Evolutionary conservation across 2,888 invertebrate genomes (phyloP), one percentile per base, ranked within the genome.

Genomic region (Blomia tropicalis): DNA sequence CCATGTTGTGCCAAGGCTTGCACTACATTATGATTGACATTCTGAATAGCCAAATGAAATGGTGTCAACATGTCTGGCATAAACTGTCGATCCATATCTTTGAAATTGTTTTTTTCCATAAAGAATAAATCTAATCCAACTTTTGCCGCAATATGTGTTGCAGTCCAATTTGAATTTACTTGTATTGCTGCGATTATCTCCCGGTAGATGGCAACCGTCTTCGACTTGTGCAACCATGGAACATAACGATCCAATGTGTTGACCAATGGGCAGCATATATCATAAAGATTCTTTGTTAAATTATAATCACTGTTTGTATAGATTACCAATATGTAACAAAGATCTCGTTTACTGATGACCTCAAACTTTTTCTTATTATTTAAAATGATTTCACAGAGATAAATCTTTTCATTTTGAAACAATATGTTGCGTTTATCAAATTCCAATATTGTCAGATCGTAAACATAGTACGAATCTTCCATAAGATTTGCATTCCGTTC

Each of bases 91-190:
- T 56, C 43, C 23, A 62, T 22, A 19, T 62, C 7, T 17, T 1
- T 2, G 1, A 51, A 4, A 19, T 25, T 44, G 7, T 44, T 25
- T 11, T 80, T 80, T 70, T 64, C 81, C 80, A 23, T 25, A 67
- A 67, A 91, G 82, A 5, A 83, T 56, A 87, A 85, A 61, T 79
- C 76, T 4, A 85, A 76, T 5, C 84, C 83, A 68, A 87, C 82
- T 70, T 83, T 78, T 0, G 89, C 87, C 0, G 85, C 83, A 64
- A 92, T 73, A 75, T 93, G 93, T 0, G 88, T 85, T 62, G 86
- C 75, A 0, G 83, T 83, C 91, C 91, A 93, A 27, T 66, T 62
- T 1, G 67, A 60, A n/a, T 68, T 63, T 1, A 59, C 64, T 59
- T 62, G 32, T 4, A 66, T 63, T 14, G 63, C 30, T 11, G 62